Percentiles rank a stretch among this genome's conserved stretches.
phyloP scores from a whole-genome alignment of 2,888 invertebrate genomes.

The Drosophila mettleri region DNA sequence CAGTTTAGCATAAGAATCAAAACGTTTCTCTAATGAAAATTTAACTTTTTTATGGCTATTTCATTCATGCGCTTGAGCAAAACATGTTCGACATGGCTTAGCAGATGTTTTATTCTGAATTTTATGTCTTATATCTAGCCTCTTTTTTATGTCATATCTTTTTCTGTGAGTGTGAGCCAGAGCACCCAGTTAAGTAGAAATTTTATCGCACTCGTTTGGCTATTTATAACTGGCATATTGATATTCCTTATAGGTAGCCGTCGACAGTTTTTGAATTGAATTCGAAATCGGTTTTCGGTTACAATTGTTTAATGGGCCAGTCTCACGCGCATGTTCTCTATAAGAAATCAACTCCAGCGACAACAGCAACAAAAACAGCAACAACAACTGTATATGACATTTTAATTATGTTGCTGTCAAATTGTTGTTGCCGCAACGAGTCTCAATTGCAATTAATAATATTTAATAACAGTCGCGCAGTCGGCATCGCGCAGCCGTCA shows the following conservation, averaged over 20 bases:
- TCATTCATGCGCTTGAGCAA: slow-evolving; percentile 59
- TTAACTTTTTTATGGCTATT: slow-evolving; percentile 52
- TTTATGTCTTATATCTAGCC: not conserved
- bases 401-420: slow-evolving; percentile 80
- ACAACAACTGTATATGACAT: slow-evolving; percentile 66
- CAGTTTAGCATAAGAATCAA: slow-evolving; percentile 74
- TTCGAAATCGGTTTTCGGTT: slow-evolving; percentile 27
- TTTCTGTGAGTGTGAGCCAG: slow-evolving; percentile 6
- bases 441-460: slow-evolving; percentile 77
- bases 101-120: slow-evolving; percentile 21
- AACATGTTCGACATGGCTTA: slow-evolving; percentile 68
- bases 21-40: slow-evolving; percentile 74
- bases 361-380: slow-evolving; percentile 9
- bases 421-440: slow-evolving; percentile 51
- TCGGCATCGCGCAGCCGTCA: slow-evolving; percentile 64
- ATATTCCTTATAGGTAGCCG: slow-evolving; percentile 38
- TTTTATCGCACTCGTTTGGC: slow-evolving; percentile 45
- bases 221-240: slow-evolving; percentile 49
- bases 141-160: not conserved
- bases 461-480: slow-evolving; percentile 72
- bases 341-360: slow-evolving; percentile 17
- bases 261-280: slow-evolving; percentile 27
- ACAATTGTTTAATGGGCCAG: slow-evolving; percentile 66
- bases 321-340: slow-evolving; percentile 54
- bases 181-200: slow-evolving; percentile 39